Evolutionary conservation across 2,888 invertebrate species (phyloP), one percentile per base, ranked within the genome.

Genomic region (Cepaea hortensis): DNA sequence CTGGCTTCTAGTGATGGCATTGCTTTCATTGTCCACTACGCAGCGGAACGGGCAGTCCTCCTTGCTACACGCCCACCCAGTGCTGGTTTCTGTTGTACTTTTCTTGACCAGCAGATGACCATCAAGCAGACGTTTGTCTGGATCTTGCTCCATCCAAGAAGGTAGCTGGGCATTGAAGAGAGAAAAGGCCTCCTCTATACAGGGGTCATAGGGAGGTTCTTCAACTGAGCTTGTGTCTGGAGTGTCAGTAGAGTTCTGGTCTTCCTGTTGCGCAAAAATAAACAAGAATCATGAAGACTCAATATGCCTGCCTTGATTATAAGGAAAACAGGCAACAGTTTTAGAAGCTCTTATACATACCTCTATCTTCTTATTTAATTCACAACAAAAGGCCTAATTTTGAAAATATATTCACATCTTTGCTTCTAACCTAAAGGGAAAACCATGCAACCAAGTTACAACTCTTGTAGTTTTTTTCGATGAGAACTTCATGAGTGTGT

Each of bases 1-100:
- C 76, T 86, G 81, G 68, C 82, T 76, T 5, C 82, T 35, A 7
- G 82, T 75, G 62, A 86, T 73, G 20, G 81, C 68, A 55, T 55
- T 76, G 23, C 81, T 81, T 9, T 82, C 82, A 35, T 76, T 81
- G 68, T 86, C 86, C 65, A 86, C 75, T 7, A 86, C 86, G 76
- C 86, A 86, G 11, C 86, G 86, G 23, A 86, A 86, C 18, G 82
- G 86, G 15, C 86, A 86, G 9, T 81, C 86, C n/a, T 86, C 82
- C 46, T 80, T 79, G 46, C 50, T 46, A 82, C 86, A 86, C 20
- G 82, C 81, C 86, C 86, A 86, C 23, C 86, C 81, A 61, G 76
- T 81, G 18, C 86, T 86, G 68, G 82, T 68, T n/a, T 86, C 86
- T 81, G 75, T 76, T 65, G 13, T 48, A 46, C 82, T 86, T 62